These are phyloP conservation scores for Heliconius erato DNA, from an alignment of 2,888 invertebrate species.

Conservation along the genomic window DNA sequence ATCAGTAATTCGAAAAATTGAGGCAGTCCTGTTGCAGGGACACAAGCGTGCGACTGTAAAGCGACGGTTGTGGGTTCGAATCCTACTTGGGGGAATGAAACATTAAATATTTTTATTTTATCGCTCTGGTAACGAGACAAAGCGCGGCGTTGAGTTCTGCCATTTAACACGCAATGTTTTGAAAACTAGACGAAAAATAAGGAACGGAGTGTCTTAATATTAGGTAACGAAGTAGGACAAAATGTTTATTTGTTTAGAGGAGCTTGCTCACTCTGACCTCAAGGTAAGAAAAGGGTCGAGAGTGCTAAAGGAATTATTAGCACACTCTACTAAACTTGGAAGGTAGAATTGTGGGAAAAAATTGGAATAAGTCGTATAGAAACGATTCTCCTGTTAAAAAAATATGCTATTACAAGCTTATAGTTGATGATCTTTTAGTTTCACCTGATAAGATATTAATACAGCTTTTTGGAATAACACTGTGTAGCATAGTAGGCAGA, in stretches of 20 bases:
- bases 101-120: background rate
- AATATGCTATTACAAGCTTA: too few relatives aligned
- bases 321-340: background rate
- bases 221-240: background rate
- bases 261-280: constrained; percentile 8
- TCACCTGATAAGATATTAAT: background rate
- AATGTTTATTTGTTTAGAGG: constrained; percentile 11
- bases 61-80: background rate
- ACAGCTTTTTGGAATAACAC: too few relatives aligned
- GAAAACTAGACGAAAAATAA: background rate
- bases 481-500: too few relatives aligned
- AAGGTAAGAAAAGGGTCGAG: constrained; percentile 24
- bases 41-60: background rate
- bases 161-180: background rate
- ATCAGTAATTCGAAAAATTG: too few relatives aligned
- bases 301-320: constrained; percentile 20
- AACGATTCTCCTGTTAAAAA: background rate
- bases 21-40: background rate
- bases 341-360: background rate
- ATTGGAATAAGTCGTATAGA: background rate
- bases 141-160: background rate
- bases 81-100: background rate
- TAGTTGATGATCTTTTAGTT: background rate
- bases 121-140: background rate
- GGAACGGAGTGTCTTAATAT: background rate